phyloP scores from a whole-genome alignment of 1,140 invertebrate genomes.

The Temnothorax curvispinosus region DNA sequence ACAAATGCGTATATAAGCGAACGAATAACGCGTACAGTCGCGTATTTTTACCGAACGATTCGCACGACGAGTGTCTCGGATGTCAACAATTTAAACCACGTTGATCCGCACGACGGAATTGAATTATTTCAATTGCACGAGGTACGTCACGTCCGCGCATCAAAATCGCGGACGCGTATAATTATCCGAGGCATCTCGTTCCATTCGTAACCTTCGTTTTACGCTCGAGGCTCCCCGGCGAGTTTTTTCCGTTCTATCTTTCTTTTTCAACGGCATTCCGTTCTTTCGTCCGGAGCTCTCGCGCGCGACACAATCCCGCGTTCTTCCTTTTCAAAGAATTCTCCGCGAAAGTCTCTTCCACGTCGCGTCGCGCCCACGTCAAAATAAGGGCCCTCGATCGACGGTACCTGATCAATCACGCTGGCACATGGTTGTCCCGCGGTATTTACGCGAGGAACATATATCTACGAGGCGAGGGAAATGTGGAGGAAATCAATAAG shows the following conservation, averaged over 20 bases:
- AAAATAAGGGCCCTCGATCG: background rate
- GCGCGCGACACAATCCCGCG: background rate
- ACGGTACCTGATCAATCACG: background rate
- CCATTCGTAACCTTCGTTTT: background rate
- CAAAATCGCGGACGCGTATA: background rate
- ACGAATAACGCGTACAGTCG: background rate
- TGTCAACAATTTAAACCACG: background rate
- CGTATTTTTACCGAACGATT: background rate
- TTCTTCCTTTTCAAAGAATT: background rate
- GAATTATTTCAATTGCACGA: background rate
- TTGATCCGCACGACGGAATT: background rate
- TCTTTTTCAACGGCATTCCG: background rate
- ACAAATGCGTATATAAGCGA: background rate
- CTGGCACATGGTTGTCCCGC: background rate
- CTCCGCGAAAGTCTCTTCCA: background rate
- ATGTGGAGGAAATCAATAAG: conserved; percentile 43
- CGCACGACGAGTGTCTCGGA: background rate
- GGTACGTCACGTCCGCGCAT: background rate
- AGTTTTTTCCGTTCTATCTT: background rate
- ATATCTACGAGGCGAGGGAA: background rate
- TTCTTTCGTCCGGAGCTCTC: background rate
- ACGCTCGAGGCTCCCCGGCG: background rate
- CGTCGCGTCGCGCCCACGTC: background rate
- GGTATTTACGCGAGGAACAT: conserved; percentile 16
- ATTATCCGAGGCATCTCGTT: background rate